Conservation (phyloP, 2,888 invertebrate species). For the Scaptomyza cyrtandrae region DNA sequence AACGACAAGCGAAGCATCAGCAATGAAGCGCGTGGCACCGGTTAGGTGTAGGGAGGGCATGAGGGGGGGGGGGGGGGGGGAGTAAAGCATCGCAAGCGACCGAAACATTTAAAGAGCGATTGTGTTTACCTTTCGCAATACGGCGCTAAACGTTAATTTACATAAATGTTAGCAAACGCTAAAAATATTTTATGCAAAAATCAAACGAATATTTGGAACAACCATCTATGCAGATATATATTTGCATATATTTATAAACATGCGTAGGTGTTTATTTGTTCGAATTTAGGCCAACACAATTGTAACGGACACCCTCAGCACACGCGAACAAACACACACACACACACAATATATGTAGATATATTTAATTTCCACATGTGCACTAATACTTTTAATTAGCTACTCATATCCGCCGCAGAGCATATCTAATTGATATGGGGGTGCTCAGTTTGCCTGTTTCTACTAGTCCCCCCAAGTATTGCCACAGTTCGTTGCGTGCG, state of each 20-base stretch:
- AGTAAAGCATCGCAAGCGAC: neutral
- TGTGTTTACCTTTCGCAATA: constrained; percentile 43
- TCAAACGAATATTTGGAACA: constrained; percentile 41
- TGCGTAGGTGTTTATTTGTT: constrained; percentile 1
- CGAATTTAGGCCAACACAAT: constrained; percentile 10
- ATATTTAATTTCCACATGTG: constrained; percentile 46
- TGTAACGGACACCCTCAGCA: constrained; percentile 17
- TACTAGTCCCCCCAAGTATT: constrained; percentile 18
- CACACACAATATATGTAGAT: neutral
- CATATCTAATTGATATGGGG: constrained; percentile 71
- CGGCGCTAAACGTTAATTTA: constrained; percentile 32
- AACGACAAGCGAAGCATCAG: constrained; percentile 44
- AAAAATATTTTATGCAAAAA: constrained; percentile 47
- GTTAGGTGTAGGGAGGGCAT: neutral
- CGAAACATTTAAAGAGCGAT: constrained; percentile 25
- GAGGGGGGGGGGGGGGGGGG: neutral
- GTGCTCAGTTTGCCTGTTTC: too few species aligned
- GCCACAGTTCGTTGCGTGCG: constrained; percentile 29
- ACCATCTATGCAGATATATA: constrained; percentile 14
- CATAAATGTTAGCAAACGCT: constrained; percentile 57
- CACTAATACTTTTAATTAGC: constrained; percentile 77
- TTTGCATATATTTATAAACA: neutral
- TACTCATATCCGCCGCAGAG: constrained; percentile 74
- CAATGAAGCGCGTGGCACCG: constrained; percentile 30
- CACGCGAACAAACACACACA: constrained; percentile 1